Evolutionary conservation across 2,888 invertebrate species (phyloP).

Genomic region (Polydrusus pterygomalis): DNA sequence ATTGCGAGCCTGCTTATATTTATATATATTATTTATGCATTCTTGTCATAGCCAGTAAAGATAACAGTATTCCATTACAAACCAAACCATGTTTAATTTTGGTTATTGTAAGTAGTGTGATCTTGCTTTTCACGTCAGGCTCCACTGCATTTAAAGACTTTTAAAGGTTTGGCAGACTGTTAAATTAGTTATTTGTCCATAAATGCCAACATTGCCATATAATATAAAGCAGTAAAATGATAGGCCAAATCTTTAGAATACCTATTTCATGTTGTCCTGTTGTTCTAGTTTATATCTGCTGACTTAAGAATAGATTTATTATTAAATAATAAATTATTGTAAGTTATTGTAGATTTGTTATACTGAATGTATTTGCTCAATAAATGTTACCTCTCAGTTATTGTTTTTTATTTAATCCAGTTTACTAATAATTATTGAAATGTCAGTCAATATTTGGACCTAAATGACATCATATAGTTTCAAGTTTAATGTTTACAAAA

Average conservation of each 20-base stretch:
- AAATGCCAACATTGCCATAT: conserved; percentile 21
- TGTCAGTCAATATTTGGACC: no score
- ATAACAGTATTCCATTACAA: conserved; percentile 1
- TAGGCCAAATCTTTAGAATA: conserved; percentile 9
- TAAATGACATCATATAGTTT: no score
- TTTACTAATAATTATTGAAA: no score
- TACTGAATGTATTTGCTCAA: conserved; percentile 40
- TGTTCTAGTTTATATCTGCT: conserved; percentile 21
- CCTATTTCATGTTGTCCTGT: neutral
- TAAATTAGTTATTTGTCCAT: neutral
- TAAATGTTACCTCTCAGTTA: conserved; percentile 19
- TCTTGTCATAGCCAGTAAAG: conserved; percentile 1
- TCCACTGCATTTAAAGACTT: neutral
- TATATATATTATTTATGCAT: no score
- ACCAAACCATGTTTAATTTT: neutral
- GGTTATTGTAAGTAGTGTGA: neutral
- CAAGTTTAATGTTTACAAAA: no score
- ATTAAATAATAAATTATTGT: conserved; percentile 25
- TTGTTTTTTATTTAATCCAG: neutral
- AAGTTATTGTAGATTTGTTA: conserved; percentile 32
- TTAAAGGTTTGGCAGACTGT: conserved; percentile 13
- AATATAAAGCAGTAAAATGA: neutral
- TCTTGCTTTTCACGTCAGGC: neutral
- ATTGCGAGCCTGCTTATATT: neutral
- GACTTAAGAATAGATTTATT: conserved; percentile 25